Evolutionary conservation across 1,140 invertebrate species (phyloP), one percentile per base, ranked within the genome.

Genomic region (Ceratosolen fusciceps): DNA sequence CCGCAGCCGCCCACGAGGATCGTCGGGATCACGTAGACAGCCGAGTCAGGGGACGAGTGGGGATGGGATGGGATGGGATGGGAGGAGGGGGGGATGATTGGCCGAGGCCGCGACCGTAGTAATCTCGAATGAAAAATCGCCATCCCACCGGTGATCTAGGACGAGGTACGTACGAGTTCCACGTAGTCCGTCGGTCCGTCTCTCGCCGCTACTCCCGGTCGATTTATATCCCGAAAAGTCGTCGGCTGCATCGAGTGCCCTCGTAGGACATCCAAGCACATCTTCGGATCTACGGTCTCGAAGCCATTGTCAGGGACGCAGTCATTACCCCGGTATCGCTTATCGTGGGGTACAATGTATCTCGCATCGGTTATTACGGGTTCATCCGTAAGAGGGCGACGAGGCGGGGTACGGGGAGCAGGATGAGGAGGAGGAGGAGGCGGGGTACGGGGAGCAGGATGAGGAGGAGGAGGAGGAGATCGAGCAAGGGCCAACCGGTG

Each of bases 101-200:
- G 68, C 24, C 12, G 24, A 5, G n/a, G 47, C 9, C 16, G 12
- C 5, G 39, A 24, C 68, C 14, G 8, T 19, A 24, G 8, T 52
- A 71, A 71, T 71, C 68, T 54, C 68, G 12, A 1, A 49, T 71
- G 68, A 52, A 71, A 71, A 71, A 52, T 71, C 47, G 34, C 68
- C 68, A 12, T 52, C 52, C 52, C 34, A 29, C 21, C 37, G 7
- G 31, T 47, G 67, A 37, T 68, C 67, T 47, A 39, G 39, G 67
- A 43, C n/a, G n/a, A n/a, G n/a, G n/a, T n/a, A n/a, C n/a, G n/a
- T 47, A 68, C 26, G 47, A 68, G 47, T 68, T 39, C 47, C 67
- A 21, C 39, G n/a, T n/a, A 47, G 52, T 19, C 52, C 5, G n/a
- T n/a, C n/a, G n/a, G n/a, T n/a, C 39, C 12, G 52, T 5, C 52